Conservation (phyloP, 2,113 vertebrate species). For the Brachypteracias leptosomus region DNA sequence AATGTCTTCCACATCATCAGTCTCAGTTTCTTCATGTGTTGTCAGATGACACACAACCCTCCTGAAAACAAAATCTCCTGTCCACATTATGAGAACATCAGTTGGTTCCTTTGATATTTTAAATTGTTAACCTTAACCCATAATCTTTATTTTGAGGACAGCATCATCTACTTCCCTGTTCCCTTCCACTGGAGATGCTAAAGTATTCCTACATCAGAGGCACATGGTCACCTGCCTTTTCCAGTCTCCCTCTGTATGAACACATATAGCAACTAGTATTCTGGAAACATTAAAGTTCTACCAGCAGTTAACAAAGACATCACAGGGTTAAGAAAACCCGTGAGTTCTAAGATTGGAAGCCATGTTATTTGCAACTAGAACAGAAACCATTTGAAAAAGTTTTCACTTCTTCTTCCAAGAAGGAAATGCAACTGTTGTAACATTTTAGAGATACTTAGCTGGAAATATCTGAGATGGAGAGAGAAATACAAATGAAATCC, state of each 20-base stretch:
- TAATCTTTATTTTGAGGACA: neutral
- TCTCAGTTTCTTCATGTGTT: neutral
- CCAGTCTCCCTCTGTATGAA: neutral
- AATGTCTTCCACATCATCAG: neutral
- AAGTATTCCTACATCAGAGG: neutral
- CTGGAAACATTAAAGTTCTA: neutral
- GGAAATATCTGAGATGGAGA: neutral
- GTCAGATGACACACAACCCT: neutral
- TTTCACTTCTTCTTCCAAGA: constrained; percentile 53
- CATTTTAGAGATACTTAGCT: neutral
- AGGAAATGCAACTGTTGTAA: constrained; percentile 22
- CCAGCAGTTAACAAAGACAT: neutral
- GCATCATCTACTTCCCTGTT: neutral
- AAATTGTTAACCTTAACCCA: neutral
- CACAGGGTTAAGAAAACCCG: neutral
- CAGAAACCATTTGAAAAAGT: constrained; percentile 22
- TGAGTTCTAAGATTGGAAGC: neutral
- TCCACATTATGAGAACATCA: neutral
- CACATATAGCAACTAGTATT: neutral
- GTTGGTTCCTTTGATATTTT: neutral
- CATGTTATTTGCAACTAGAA: neutral
- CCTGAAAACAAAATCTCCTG: neutral
- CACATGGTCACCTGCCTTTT: neutral
- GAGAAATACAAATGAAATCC: neutral
- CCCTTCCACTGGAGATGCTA: neutral